Percentiles rank a stretch among this genome's conserved stretches.
phyloP scores from a whole-genome alignment of 2,113 vertebrate species.

The Oryzias javanicus region DNA sequence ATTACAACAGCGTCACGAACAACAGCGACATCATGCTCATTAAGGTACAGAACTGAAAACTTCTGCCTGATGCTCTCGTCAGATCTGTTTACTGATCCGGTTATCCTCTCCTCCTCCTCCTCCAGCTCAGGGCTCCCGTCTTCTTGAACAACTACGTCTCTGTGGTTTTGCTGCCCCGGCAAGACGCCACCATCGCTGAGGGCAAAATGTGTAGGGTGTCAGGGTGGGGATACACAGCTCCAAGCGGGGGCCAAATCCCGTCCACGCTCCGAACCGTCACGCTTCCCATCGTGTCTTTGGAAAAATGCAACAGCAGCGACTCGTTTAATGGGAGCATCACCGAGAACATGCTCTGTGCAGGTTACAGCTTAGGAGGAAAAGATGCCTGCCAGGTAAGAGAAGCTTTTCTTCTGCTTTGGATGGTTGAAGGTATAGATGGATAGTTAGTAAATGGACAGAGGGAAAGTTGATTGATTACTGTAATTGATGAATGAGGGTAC shows the following conservation, averaged over 20 bases:
- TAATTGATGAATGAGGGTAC: no score
- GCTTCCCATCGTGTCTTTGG: constrained; percentile 73
- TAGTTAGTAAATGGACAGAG: background rate
- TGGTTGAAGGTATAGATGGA: no score
- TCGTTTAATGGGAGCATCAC: constrained; percentile 78
- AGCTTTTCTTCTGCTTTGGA: no score
- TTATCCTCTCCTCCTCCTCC: background rate
- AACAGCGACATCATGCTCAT: constrained; percentile 83
- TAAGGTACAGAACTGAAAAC: constrained; percentile 68
- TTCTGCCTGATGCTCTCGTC: background rate
- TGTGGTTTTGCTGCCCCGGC: constrained; percentile 72
- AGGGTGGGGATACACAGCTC: constrained; percentile 79
- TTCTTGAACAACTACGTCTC: constrained; percentile 74
- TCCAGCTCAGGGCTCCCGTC: constrained; percentile 74
- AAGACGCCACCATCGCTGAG: constrained; percentile 47
- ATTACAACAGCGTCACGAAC: constrained; percentile 67
- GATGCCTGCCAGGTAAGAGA: constrained; percentile 78
- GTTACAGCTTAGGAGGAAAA: constrained; percentile 74
- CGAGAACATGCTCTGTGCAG: constrained; percentile 81
- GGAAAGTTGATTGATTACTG: no score
- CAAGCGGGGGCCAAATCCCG: constrained; percentile 60
- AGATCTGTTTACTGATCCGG: background rate
- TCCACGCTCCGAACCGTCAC: constrained; percentile 71
- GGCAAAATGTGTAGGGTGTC: constrained; percentile 79
- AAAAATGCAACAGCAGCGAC: constrained; percentile 72